These are phyloP conservation scores for Melanotaenia parkinsoni DNA, from an alignment of 2,797 vertebrate genomes.

Conservation along the genomic window DNA sequence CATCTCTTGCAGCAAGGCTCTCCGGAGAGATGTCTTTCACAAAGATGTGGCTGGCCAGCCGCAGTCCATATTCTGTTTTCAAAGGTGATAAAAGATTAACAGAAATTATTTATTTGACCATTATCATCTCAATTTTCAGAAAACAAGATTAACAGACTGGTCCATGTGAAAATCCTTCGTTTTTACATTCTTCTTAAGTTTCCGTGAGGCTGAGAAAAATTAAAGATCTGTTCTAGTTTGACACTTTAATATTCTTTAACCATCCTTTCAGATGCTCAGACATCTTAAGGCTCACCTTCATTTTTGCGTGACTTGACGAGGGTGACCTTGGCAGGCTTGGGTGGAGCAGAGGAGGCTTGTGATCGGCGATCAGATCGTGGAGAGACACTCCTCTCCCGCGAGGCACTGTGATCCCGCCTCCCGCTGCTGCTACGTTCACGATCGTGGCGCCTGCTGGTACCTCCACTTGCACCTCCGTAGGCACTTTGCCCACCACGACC, in stretches of 20 bases:
- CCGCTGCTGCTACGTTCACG: conserved; percentile 76
- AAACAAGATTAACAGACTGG: neutral
- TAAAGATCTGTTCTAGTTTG: neutral
- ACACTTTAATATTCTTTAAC: neutral
- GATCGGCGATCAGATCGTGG: conserved; percentile 93
- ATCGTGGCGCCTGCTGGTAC: conserved; percentile 75
- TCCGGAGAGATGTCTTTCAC: conserved; percentile 99
- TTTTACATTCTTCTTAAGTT: neutral
- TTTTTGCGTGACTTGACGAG: conserved; percentile 96
- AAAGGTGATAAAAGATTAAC: conserved; percentile 48
- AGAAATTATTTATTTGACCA: neutral
- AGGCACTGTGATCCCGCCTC: conserved; percentile 88
- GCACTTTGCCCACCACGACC: conserved; percentile 74
- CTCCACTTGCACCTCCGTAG: conserved; percentile 79
- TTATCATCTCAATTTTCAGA: neutral
- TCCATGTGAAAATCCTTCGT: neutral
- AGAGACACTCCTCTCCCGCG: conserved; percentile 92
- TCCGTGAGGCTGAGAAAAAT: neutral
- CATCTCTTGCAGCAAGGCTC: conserved; percentile 95
- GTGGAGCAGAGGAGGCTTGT: conserved; percentile 85
- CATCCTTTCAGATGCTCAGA: neutral
- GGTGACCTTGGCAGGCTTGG: conserved; percentile 94
- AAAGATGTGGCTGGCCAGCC: conserved; percentile 98
- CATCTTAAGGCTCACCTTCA: conserved; percentile 86
- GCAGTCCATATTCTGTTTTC: conserved; percentile 92